These are phyloP conservation scores for Excalfactoria chinensis DNA, from an alignment of 2,113 vertebrate genomes.

Conservation along the genomic window DNA sequence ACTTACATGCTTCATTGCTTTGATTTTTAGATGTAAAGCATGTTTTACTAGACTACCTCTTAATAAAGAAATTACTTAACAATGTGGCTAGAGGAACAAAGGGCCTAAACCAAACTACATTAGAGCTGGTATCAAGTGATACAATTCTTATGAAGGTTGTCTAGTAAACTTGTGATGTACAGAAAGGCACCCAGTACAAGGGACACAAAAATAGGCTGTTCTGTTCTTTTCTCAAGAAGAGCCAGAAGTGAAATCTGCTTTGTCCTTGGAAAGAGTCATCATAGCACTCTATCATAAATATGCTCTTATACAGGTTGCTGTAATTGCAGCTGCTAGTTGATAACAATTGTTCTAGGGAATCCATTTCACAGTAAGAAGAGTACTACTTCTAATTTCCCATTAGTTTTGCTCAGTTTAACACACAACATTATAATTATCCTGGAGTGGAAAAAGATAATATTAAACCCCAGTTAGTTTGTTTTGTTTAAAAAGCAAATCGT, in stretches of 20 bases:
- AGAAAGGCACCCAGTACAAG: not conserved
- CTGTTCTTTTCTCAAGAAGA: not conserved
- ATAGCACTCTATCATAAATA: not conserved
- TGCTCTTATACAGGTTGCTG: fast-evolving
- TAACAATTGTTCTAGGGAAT: not conserved
- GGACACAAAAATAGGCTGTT: not conserved
- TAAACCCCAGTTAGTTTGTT: not conserved
- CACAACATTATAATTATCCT: not conserved
- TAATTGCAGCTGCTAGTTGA: not conserved
- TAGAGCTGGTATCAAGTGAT: not conserved
- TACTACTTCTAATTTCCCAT: not conserved
- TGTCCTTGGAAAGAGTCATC: not conserved
- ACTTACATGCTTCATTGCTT: not conserved
- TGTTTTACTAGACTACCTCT: not conserved
- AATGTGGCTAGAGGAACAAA: not conserved
- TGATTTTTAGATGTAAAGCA: not conserved
- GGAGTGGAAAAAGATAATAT: not conserved
- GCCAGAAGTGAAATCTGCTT: not conserved
- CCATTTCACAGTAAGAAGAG: not conserved
- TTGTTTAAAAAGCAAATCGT: not conserved
- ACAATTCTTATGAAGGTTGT: not conserved
- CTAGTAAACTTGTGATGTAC: not conserved
- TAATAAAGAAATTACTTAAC: not conserved
- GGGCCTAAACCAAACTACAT: not conserved
- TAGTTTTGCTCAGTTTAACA: not conserved